Evolutionary conservation across 2,113 vertebrate genomes (phyloP), one percentile per base, ranked within the genome.

Genomic region (Aphyosemion australe): DNA sequence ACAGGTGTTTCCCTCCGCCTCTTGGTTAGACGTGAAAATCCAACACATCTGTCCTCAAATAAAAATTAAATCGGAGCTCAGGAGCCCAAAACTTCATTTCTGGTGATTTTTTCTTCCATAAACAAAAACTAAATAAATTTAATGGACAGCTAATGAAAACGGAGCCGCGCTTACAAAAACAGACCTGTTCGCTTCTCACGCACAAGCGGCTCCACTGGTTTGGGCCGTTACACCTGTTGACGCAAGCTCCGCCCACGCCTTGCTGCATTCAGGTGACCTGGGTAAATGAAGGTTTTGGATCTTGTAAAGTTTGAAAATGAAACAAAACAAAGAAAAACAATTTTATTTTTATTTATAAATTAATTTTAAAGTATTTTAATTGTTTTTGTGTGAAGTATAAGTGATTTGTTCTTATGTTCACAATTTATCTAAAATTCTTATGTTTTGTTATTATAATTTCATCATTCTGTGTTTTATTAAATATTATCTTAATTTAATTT

Each of bases 141-240:
- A 42, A 10, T 37, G 34, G 34, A 37, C 34, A 5, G 34, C 4
- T 37, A 13, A 42, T 42, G 2, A 31, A 1, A 19, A 19, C 3
- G 4, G 59, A 10, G 13, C 4, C n/a, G 9, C 18, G 0, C 26
- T 31, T 0, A 16, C 47, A 59, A 56, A 77, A 46, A 47, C 1
- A 46, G 7, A 45, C 12, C n/a, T 6, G 41, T 0, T 2, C 7
- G 20, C 0, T 20, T 46, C 61, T 66, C 78, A 78, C 73, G 62
- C 65, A 51, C 67, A n/a, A 31, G 45, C 5, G 1, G 1, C 9
- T 0, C 7, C 37, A 12, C 59, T 11, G 61, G 45, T 14, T 15
- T 1, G 15, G 62, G 37, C 10, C 8, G 4, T 15, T 52, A 66
- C 88, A 90, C 88, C 88, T 88, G 88, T 75, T 47, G 3, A 9